These are phyloP conservation scores for Stigmatopora argus DNA, from an alignment of 2,113 vertebrate genomes.

Conservation along the genomic window DNA sequence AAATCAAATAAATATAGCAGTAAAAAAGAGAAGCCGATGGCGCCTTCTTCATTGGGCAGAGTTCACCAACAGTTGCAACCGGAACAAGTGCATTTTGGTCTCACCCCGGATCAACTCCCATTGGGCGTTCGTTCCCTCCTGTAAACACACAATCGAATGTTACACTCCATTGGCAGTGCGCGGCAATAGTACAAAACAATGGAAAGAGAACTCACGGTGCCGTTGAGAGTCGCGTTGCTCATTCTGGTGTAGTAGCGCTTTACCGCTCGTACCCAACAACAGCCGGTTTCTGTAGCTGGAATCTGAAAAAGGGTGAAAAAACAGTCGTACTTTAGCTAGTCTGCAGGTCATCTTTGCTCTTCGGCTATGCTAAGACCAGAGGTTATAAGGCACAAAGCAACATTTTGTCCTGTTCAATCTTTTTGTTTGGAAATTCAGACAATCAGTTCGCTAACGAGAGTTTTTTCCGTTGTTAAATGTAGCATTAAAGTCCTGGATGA, in stretches of 20 bases:
- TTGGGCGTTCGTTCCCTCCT: neutral
- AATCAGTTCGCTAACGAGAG: too few species aligned
- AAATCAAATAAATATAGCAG: slow-evolving; percentile 1
- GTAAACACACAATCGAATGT: neutral
- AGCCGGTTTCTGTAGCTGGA: neutral
- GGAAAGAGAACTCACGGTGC: neutral
- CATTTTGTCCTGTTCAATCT: too few species aligned
- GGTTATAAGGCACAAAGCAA: too few species aligned
- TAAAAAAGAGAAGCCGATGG: neutral
- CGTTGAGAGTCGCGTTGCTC: neutral
- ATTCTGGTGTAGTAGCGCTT: neutral
- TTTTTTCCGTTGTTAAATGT: too few species aligned
- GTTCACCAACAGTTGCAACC: neutral
- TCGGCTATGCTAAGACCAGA: too few species aligned
- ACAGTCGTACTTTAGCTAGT: too few species aligned
- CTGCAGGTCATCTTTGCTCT: too few species aligned
- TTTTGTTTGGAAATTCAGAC: too few species aligned
- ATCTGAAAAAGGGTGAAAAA: neutral
- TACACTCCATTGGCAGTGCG: neutral
- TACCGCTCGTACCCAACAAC: neutral
- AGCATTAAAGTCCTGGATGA: too few species aligned
- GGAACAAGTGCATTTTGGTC: slow-evolving; percentile 1
- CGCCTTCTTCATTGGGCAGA: neutral
- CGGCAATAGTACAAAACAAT: neutral
- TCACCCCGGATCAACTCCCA: slow-evolving; percentile 5